phyloP scores from a whole-genome alignment of 2,113 vertebrate genomes.

The Peromyscus polionotus region DNA sequence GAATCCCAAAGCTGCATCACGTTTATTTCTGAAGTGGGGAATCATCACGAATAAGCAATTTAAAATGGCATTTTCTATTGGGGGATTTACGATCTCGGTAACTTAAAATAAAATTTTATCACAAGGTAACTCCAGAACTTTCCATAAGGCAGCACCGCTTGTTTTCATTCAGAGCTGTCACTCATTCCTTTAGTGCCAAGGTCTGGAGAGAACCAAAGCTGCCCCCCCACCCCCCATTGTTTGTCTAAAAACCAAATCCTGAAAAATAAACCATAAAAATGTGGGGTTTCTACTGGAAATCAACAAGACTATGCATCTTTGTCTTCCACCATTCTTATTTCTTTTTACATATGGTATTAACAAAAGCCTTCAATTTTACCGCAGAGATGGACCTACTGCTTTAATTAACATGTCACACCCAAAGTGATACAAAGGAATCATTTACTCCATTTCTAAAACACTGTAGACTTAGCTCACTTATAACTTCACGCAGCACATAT shows the following conservation, averaged over 20 bases:
- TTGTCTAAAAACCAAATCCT: constrained; percentile 67
- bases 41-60: constrained; percentile 79
- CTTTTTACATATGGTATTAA: background rate
- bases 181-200: constrained; percentile 7
- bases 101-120: constrained; percentile 59
- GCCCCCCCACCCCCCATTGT: constrained; percentile 53
- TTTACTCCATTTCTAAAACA: constrained; percentile 78
- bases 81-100: constrained; percentile 43
- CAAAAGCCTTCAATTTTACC: constrained; percentile 69
- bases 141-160: constrained; percentile 47
- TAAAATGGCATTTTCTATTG: constrained; percentile 63
- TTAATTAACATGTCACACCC: constrained; percentile 65
- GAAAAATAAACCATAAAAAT: constrained; percentile 61
- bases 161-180: constrained; percentile 60
- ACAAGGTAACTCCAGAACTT: constrained; percentile 52
- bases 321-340: background rate
- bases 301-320: constrained; percentile 38
- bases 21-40: constrained; percentile 52
- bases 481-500: constrained; percentile 57
- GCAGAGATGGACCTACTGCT: constrained; percentile 5
- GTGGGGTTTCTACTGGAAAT: constrained; percentile 64
- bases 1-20: constrained; percentile 44
- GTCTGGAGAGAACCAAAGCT: constrained; percentile 38
- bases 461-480: background rate
- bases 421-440: constrained; percentile 74